Evolutionary conservation across 2,888 invertebrate genomes (phyloP).

Genomic region (Steromphala cineraria): DNA sequence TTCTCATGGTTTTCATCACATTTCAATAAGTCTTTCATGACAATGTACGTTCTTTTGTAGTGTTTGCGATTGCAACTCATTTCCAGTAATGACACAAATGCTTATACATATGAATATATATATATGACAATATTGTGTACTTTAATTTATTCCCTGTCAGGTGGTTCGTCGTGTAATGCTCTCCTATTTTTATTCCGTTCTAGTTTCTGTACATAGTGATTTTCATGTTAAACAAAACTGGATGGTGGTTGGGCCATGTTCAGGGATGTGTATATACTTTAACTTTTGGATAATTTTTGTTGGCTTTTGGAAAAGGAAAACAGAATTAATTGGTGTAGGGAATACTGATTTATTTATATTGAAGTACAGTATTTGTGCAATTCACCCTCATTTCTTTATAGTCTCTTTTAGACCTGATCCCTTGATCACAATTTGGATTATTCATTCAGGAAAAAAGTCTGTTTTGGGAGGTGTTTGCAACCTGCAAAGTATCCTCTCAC

Average conservation of each 20-base stretch:
- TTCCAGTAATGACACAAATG: background rate
- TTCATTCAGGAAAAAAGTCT: no score
- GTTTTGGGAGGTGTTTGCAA: no score
- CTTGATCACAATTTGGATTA: no score
- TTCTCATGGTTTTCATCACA: background rate
- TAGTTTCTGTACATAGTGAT: background rate
- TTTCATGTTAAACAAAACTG: background rate
- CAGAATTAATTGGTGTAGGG: no score
- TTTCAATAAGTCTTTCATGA: constrained; percentile 2
- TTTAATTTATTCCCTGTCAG: background rate
- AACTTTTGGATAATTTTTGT: background rate
- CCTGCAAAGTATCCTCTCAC: no score
- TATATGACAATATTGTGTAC: background rate
- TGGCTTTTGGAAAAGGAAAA: no score
- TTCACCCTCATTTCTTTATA: no score
- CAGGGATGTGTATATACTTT: background rate
- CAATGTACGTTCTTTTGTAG: background rate
- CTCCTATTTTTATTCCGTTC: background rate
- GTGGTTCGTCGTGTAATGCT: background rate
- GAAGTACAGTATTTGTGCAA: no score
- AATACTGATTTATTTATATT: no score
- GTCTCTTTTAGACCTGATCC: no score
- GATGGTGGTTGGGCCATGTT: background rate
- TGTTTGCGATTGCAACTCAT: background rate
- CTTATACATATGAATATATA: background rate